A percentile compares a stretch with the other conserved stretches of the same genome.
Evolutionary conservation across 2,797 vertebrate genomes (phyloP).

Genomic region (Clarias laeviceps): DNA sequence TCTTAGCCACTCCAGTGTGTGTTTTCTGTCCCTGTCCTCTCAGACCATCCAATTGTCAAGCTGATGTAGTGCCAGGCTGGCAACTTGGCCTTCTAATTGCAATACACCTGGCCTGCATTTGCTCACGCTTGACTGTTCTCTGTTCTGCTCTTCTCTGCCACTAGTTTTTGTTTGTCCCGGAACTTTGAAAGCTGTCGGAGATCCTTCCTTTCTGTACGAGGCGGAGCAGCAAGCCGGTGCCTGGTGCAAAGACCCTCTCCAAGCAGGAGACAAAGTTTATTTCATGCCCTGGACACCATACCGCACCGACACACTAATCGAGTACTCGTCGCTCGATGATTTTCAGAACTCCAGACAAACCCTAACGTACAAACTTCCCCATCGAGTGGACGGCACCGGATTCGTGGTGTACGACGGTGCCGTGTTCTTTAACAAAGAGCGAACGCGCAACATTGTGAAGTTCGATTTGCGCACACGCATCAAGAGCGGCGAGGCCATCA

Average conservation of each 20-base stretch:
- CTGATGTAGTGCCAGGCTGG: conserved; percentile 62
- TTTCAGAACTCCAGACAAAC: conserved; percentile 94
- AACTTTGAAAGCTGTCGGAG: conserved; percentile 98
- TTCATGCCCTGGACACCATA: conserved; percentile 99
- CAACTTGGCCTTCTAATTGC: conserved; percentile 52
- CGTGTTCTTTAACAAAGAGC: conserved; percentile 99
- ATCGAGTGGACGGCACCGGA: conserved; percentile 96
- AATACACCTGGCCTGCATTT: conserved; percentile 49
- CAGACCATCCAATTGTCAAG: conserved; percentile 73
- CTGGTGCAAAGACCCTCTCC: conserved; percentile 99
- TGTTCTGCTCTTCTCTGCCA: conserved; percentile 88
- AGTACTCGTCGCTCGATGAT: conserved; percentile 95
- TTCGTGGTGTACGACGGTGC: conserved; percentile 98
- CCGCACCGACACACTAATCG: conserved; percentile 95
- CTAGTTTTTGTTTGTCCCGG: conserved; percentile 99
- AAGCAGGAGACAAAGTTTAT: conserved; percentile 99
- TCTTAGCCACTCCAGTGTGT: conserved; percentile 71
- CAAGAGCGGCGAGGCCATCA: conserved; percentile 98
- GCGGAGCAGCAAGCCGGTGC: conserved; percentile 98
- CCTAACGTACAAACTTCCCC: conserved; percentile 95
- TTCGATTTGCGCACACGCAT: conserved; percentile 98
- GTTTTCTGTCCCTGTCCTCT: conserved; percentile 66
- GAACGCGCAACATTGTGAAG: conserved; percentile 98
- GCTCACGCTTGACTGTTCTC: conserved; percentile 76
- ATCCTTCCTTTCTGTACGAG: conserved; percentile 95